Evolutionary conservation across 2,113 vertebrate genomes (phyloP), one percentile per base, ranked within the genome.

Genomic region (Phocoena sinus): DNA sequence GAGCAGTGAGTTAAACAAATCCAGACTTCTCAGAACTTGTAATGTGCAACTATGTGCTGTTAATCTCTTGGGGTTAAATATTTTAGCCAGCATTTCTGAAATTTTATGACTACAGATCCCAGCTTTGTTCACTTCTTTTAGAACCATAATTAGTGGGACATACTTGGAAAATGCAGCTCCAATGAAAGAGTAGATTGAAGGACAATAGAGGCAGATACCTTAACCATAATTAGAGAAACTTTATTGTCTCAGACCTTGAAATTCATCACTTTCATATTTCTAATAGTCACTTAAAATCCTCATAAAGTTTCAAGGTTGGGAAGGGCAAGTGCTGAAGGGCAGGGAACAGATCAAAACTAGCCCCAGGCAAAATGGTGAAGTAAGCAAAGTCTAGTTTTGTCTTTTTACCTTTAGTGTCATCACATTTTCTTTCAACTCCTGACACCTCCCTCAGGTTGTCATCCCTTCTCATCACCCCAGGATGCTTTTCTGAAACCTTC

Each of bases 331-430:
- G 26, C 50, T 77, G 1, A 53, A 53, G 53, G 53, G 15, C 15
- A 53, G 53, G 15, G 41, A 87, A 65, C 41, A 92, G 68, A 92
- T 93, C 33, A 81, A 80, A 97, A 62, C 20, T 84, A 63, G 50
- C 74, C 63, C 36, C 15, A 80, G 83, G 87, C 87, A 94, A 60
- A 50, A 80, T 63, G 73, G 31, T 36, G 74, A 89, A 79, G 67
- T 77, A 96, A 97, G 80, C 73, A 91, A 82, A 65, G 44, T 94
- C 74, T 87, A 58, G 53, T 97, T 86, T 95, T 87, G n/a, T 91
- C 68, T 84, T 25, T 56, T 58, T 56, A 67, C 31, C 47, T 79
- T 92, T 44, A 87, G 14, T 36, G 11, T 89, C 56, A 36, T 91
- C 90, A 38, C 2, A 1, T 89, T 79, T 95, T 80, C 63, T 65